Evolutionary conservation across 2,797 vertebrate genomes (phyloP).

Genomic region (Echiichthys vipera): DNA sequence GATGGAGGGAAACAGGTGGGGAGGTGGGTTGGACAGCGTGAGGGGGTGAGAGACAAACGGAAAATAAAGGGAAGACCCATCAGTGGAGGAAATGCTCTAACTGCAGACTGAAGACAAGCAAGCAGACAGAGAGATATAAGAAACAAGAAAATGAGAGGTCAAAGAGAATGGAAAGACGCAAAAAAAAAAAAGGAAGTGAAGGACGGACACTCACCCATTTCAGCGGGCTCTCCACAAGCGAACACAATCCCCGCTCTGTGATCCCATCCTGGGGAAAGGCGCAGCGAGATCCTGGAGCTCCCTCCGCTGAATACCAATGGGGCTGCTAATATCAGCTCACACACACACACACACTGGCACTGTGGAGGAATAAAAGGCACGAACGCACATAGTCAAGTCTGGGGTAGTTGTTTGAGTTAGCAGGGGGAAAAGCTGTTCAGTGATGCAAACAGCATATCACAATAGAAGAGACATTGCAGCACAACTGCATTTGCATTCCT

Average conservation of each 20-base stretch:
- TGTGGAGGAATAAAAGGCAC: conserved; percentile 69
- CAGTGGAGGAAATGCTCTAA: conserved; percentile 38
- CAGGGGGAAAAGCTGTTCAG: conserved; percentile 10
- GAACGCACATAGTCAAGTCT: conserved; percentile 70
- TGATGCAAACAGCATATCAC: conserved; percentile 37
- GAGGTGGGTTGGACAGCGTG: conserved; percentile 32
- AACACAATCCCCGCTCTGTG: conserved; percentile 89
- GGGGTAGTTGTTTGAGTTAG: conserved; percentile 59
- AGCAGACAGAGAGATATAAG: conserved; percentile 7
- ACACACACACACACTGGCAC: conserved; percentile 68
- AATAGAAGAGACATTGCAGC: conserved; percentile 52
- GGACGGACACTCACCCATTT: conserved; percentile 80
- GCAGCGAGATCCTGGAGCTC: conserved; percentile 84
- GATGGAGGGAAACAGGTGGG: conserved; percentile 75
- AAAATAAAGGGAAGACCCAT: conserved; percentile 45
- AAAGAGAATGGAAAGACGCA: conserved; percentile 48
- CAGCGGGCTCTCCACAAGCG: conserved; percentile 78
- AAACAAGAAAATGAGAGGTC: conserved; percentile 48
- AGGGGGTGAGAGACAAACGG: conserved; percentile 44
- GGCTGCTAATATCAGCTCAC: conserved; percentile 80
- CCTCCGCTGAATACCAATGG: conserved; percentile 87
- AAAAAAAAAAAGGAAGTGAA: conserved; percentile 12
- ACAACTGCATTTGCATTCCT: conserved; percentile 55
- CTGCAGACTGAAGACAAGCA: conserved; percentile 38
- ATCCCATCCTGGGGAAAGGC: conserved; percentile 84